A percentile compares a stretch with the other conserved stretches of the same genome.
These are phyloP conservation scores for Crambe crambe DNA, from an alignment of 37 sponge, comb jelly and placozoan genomes.

Conservation along the genomic window DNA sequence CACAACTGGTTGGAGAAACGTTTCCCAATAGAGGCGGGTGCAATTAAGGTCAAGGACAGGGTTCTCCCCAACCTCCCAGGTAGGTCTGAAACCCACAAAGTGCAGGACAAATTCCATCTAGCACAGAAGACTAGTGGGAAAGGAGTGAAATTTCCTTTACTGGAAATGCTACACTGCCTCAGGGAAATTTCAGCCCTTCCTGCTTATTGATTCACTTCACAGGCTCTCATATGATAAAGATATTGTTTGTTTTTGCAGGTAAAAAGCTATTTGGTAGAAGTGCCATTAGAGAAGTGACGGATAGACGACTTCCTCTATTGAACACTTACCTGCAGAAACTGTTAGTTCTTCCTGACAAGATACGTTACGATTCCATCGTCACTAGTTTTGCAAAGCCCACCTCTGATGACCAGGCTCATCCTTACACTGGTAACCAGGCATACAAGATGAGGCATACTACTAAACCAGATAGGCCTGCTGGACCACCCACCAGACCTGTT, in stretches of 20 bases:
- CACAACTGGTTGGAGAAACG: slow-evolving; percentile 64
- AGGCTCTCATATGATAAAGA: no score
- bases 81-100: no score
- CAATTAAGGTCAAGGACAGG: slow-evolving; percentile 58
- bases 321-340: slow-evolving; percentile 68
- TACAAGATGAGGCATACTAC: background rate
- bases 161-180: no score
- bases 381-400: slow-evolving; percentile 37
- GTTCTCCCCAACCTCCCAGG: slow-evolving; percentile 48
- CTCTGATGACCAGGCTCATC: slow-evolving; percentile 34
- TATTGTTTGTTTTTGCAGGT: slow-evolving; percentile 23
- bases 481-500: slow-evolving; percentile 17
- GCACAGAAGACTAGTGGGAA: no score
- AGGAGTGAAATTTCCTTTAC: no score
- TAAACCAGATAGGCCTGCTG: slow-evolving; percentile 30
- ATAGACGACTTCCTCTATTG: slow-evolving; percentile 70
- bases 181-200: no score
- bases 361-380: slow-evolving; percentile 80
- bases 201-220: no score
- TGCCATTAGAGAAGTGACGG: slow-evolving; percentile 82
- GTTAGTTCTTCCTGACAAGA: slow-evolving; percentile 52
- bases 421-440: slow-evolving; percentile 10
- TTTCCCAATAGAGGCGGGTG: slow-evolving; percentile 84
- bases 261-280: slow-evolving; percentile 80
- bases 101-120: no score